Evolutionary conservation across 2,797 vertebrate genomes (phyloP).

Genomic region (Sciurus vulgaris): DNA sequence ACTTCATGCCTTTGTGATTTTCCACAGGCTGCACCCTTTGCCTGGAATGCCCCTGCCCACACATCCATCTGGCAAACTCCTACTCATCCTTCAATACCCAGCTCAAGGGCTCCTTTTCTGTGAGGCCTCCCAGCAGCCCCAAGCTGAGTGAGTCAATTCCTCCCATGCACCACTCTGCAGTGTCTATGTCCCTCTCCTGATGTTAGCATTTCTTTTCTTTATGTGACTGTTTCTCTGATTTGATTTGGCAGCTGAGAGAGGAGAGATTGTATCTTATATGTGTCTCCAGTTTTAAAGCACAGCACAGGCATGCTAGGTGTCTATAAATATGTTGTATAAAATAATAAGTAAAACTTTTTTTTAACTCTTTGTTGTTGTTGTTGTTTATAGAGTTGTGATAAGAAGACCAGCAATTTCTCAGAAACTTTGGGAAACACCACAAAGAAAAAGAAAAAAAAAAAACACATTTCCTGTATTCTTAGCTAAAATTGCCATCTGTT

Average conservation of each 20-base stretch:
- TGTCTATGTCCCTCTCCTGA: not conserved
- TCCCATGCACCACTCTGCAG: not conserved
- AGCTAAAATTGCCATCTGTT: not conserved
- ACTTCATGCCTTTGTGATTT: slow-evolving; percentile 42
- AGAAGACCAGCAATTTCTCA: not conserved
- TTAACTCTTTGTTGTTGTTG: slow-evolving; percentile 3
- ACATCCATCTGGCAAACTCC: slow-evolving; percentile 74
- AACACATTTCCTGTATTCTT: not conserved
- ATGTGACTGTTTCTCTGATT: slow-evolving; percentile 34
- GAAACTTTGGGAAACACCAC: not conserved
- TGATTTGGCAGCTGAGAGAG: not conserved
- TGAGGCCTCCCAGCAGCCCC: not conserved
- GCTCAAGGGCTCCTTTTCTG: slow-evolving; percentile 28
- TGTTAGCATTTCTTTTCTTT: not conserved
- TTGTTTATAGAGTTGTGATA: slow-evolving; percentile 39
- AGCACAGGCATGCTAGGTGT: not conserved
- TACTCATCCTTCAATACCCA: slow-evolving; percentile 71
- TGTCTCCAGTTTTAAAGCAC: not conserved
- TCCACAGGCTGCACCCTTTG: slow-evolving; percentile 41
- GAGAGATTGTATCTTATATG: not conserved
- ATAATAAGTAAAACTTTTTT: slow-evolving; percentile 36
- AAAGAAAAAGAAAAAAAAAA: not conserved
- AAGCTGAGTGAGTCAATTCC: not conserved
- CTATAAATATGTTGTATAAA: slow-evolving; percentile 27
- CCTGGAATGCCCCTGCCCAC: slow-evolving; percentile 50